A percentile compares a stretch with the other conserved stretches of the same genome.
Evolutionary conservation across 2,888 invertebrate genomes (phyloP).

Genomic region (Pseudococcus longispinus): DNA sequence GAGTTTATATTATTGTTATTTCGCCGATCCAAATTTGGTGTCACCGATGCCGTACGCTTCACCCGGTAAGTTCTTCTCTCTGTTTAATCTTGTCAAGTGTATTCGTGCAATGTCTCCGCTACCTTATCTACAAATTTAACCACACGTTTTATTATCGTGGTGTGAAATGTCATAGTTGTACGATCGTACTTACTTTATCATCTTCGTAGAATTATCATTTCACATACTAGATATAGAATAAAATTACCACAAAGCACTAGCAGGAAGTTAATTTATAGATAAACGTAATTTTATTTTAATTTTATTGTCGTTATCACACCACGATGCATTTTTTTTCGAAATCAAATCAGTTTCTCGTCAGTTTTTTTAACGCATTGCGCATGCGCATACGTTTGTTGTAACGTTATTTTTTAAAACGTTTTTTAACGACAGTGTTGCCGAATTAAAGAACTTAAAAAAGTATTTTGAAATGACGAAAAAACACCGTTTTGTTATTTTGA

Average conservation of each 20-base stretch:
- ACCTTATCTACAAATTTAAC: neutral
- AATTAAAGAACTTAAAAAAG: neutral
- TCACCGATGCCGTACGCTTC: conserved; percentile 58
- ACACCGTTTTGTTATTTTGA: neutral
- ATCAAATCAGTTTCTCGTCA: neutral
- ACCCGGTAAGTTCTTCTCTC: conserved; percentile 57
- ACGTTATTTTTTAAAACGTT: neutral
- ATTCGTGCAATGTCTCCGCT: neutral
- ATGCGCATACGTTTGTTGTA: neutral
- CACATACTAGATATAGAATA: neutral
- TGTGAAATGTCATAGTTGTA: neutral
- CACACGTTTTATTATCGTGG: neutral
- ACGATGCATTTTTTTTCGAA: neutral
- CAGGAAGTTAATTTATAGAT: neutral
- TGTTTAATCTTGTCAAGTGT: neutral
- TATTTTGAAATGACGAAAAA: neutral
- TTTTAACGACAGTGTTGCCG: neutral
- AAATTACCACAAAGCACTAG: neutral
- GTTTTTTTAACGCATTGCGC: neutral
- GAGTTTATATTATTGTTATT: conserved; percentile 37
- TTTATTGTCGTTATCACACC: neutral
- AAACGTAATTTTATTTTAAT: no score
- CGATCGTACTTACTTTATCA: neutral
- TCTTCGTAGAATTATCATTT: neutral
- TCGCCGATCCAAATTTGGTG: conserved; percentile 46